Evolutionary conservation across 2,113 vertebrate species (phyloP).

Genomic region (Entomyzon cyanotis): DNA sequence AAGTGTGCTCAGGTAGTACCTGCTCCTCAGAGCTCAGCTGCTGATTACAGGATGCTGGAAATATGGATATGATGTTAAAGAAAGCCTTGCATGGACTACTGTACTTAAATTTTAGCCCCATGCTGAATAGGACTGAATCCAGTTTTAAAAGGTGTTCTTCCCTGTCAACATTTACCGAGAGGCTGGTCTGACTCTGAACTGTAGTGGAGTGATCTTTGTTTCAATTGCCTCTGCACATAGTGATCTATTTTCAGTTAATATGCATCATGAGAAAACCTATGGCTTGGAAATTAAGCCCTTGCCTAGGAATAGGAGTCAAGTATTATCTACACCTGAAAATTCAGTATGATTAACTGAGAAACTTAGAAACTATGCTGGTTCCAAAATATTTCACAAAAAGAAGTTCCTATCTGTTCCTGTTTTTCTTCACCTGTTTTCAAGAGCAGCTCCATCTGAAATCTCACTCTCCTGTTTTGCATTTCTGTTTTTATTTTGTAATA

Average conservation of each 20-base stretch:
- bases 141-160: neutral
- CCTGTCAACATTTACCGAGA: neutral
- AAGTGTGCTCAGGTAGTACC: neutral
- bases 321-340: neutral
- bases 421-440: neutral
- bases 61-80: fast-evolving
- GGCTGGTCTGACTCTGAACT: neutral
- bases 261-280: neutral
- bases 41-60: neutral
- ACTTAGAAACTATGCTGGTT: neutral
- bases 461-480: neutral
- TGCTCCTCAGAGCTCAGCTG: neutral
- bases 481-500: neutral
- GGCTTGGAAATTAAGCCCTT: neutral
- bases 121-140: neutral
- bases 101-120: neutral
- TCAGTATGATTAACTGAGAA: neutral
- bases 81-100: neutral
- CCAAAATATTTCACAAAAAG: neutral
- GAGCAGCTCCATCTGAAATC: neutral
- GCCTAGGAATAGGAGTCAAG: neutral
- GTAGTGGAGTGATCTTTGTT: neutral
- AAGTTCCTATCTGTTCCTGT: neutral
- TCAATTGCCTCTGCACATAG: neutral
- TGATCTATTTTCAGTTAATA: neutral